Evolutionary conservation across 92 coral and sea anemone species (phyloP).

Genomic region (Zoanthus solanderi): DNA sequence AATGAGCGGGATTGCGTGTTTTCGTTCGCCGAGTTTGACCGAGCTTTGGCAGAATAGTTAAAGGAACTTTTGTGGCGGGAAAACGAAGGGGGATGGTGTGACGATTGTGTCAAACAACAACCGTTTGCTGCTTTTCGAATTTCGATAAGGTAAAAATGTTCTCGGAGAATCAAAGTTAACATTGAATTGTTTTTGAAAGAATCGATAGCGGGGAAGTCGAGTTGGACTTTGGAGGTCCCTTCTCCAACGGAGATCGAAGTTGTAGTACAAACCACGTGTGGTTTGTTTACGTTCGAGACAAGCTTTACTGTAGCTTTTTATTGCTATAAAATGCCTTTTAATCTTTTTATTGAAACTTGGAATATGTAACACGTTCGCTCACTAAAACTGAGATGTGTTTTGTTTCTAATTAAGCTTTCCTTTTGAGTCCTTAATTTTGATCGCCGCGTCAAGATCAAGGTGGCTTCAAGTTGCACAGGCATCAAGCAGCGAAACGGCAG

Average conservation of each 20-base stretch:
- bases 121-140: conserved; percentile 33
- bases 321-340: neutral
- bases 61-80: conserved; percentile 83
- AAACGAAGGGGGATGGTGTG: conserved; percentile 79
- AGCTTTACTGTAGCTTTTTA: conserved; percentile 34
- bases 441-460: neutral
- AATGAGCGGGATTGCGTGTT: conserved; percentile 57
- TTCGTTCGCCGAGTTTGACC: conserved; percentile 55
- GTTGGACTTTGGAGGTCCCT: conserved; percentile 9
- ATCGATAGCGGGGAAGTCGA: conserved; percentile 14
- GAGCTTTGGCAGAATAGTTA: conserved; percentile 52
- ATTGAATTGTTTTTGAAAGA: conserved; percentile 18
- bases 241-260: conserved; percentile 44
- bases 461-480: conserved; percentile 28
- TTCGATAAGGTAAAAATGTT: conserved; percentile 24
- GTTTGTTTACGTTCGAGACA: conserved; percentile 87
- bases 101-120: conserved; percentile 50
- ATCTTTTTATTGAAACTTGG: neutral
- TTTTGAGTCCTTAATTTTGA: conserved; percentile 21
- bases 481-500: conserved; percentile 47
- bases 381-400: conserved; percentile 8
- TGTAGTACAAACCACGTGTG: conserved; percentile 85
- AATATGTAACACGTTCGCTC: neutral
- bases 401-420: conserved; percentile 16
- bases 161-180: neutral